These are phyloP conservation scores for Onychostruthus taczanowskii DNA, from an alignment of 2,113 vertebrate species.

Conservation along the genomic window DNA sequence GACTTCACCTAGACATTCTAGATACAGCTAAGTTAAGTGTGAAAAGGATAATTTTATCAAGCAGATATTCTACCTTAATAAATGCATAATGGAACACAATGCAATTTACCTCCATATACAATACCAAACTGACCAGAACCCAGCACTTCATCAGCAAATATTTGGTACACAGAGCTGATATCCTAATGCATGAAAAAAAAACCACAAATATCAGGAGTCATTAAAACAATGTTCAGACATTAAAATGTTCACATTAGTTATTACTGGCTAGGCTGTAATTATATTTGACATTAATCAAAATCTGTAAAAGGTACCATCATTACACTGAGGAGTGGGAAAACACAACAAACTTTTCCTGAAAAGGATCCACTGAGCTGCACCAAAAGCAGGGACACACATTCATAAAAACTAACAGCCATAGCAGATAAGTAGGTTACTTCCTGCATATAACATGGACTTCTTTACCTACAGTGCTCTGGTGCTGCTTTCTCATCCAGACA, in stretches of 20 bases:
- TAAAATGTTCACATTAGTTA: background rate
- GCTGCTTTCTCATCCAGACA: background rate
- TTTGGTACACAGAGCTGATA: slow-evolving; percentile 97
- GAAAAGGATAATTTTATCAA: background rate
- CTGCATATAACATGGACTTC: background rate
- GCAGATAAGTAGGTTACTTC: background rate
- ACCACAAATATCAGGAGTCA: background rate
- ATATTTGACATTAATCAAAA: background rate
- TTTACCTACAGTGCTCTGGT: background rate
- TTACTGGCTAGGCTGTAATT: background rate
- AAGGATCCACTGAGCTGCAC: background rate
- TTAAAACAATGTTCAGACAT: background rate
- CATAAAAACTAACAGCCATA: background rate
- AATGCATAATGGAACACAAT: background rate
- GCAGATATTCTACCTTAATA: background rate
- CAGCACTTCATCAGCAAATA: slow-evolving; percentile 98
- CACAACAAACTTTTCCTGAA: background rate
- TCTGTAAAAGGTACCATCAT: background rate
- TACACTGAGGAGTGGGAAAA: background rate
- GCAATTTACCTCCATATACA: slow-evolving; percentile 91
- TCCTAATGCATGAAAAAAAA: slow-evolving; percentile 77
- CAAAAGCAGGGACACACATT: background rate
- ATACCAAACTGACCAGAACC: slow-evolving; percentile 98
- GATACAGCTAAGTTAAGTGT: background rate
- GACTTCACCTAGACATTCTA: background rate